phyloP scores from a whole-genome alignment of 2,113 vertebrate species.

The Sarotherodon lohbergeri region DNA sequence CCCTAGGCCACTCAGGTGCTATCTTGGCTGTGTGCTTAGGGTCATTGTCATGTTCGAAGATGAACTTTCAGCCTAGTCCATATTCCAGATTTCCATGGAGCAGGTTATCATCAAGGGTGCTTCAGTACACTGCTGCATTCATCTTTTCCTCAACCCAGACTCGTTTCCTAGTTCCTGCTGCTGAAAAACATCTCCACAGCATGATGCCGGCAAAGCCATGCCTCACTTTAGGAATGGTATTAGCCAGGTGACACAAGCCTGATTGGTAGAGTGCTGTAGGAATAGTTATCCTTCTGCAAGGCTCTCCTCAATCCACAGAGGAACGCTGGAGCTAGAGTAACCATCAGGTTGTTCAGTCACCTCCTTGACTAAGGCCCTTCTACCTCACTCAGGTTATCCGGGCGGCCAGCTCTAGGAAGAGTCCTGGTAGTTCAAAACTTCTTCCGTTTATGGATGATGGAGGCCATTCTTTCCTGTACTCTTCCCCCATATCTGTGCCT shows the following conservation, averaged over 20 bases:
- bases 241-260: background rate
- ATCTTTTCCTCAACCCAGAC: background rate
- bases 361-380: background rate
- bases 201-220: fast-evolving
- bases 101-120: background rate
- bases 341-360: background rate
- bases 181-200: background rate
- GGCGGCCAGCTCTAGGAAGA: background rate
- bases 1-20: background rate
- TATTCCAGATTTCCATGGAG: background rate
- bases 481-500: background rate
- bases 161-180: background rate
- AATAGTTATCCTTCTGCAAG: background rate
- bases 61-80: background rate
- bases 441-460: background rate
- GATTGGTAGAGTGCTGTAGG: background rate
- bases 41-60: background rate
- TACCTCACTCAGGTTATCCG: background rate
- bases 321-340: background rate
- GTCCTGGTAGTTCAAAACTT: background rate
- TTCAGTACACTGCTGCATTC: background rate
- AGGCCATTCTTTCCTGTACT: background rate
- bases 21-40: background rate
- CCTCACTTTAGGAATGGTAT: background rate
- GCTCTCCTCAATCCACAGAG: background rate